These are phyloP conservation scores for Ameiurus melas DNA, from an alignment of 2,113 vertebrate genomes.

Conservation along the genomic window DNA sequence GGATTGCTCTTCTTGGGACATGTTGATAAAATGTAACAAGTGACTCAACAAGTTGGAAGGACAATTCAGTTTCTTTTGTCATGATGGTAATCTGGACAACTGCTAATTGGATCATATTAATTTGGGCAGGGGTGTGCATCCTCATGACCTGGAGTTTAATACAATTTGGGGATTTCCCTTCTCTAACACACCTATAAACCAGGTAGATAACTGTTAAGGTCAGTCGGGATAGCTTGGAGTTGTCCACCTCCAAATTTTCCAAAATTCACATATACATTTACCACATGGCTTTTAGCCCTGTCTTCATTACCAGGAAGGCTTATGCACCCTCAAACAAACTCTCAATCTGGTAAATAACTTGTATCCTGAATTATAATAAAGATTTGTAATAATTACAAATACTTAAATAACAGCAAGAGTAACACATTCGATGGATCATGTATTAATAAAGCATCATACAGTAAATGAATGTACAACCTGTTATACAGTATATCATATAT, in stretches of 20 bases:
- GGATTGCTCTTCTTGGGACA: conserved; percentile 56
- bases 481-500: neutral
- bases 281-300: neutral
- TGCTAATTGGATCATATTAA: neutral
- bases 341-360: neutral
- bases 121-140: neutral
- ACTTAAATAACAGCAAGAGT: neutral
- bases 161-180: neutral
- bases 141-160: neutral
- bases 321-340: neutral
- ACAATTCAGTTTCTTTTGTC: neutral
- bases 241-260: no score
- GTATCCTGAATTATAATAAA: neutral
- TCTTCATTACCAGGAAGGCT: neutral
- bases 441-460: neutral
- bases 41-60: neutral
- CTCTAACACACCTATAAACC: neutral
- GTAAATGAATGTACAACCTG: neutral
- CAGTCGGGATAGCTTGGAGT: no score
- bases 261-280: neutral
- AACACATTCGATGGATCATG: neutral
- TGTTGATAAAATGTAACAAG: conserved; percentile 55
- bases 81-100: neutral
- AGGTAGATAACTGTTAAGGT: neutral
- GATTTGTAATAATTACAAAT: neutral